Evolutionary conservation across 2,888 invertebrate species (phyloP), one percentile per base, ranked within the genome.

Genomic region (Strigamia crassipes): DNA sequence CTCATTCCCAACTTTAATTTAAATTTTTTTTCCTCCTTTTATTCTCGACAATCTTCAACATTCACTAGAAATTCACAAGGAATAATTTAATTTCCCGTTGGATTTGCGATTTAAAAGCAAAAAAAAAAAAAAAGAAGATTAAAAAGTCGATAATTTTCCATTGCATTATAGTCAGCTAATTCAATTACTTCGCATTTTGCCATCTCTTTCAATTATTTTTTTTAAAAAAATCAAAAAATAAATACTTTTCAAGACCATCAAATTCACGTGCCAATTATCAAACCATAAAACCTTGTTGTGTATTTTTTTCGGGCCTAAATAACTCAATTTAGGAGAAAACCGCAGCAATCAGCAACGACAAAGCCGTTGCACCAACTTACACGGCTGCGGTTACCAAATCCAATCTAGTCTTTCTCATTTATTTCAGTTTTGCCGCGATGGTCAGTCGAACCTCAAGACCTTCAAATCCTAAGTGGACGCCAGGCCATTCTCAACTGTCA

Each of bases 401-500:
- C 46, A 46, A 46, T 46, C 46, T 46, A 46, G 46, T 2, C 46
- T 46, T 46, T 46, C 46, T 46, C 51, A 80, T n/a, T 21, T 34
- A 27, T 83, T 80, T 21, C 31, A 94, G 95, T 96, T 84, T 96
- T 96, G 73, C 96, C 96, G 31, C 92, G 94, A 86, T 95, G 96
- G 94, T 92, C 95, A 21, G 90, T 94, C 85, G 96, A 96, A 86
- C 96, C 95, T 0, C 90, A 91, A 83, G 94, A 95, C 86, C 91
- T 93, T n/a, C 94, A 92, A 84, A 93, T 94, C 66, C 93, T 94
- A 10, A 92, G 94, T 0, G 94, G 94, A 0, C 94, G 95, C 87
- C 94, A 94, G 86, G 93, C 95, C 27, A 92, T 93, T 21, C 89
- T 97, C 73, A 93, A 95, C 87, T 97, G 97, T 87, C 94, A 94